phyloP scores from a whole-genome alignment of 2,797 vertebrate species.

The Hydrolagus colliei region DNA sequence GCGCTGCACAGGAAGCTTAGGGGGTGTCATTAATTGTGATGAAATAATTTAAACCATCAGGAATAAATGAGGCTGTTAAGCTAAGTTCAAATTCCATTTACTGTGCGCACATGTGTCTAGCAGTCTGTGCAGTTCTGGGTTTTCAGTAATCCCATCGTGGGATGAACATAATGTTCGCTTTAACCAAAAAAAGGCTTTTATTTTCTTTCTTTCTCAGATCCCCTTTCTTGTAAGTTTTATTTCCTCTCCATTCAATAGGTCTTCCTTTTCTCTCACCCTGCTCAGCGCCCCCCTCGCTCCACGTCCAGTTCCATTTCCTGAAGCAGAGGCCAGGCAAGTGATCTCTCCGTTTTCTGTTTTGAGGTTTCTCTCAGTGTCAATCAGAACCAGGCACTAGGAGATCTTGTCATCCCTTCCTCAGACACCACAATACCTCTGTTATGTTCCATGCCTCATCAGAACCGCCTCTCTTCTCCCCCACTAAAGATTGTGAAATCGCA shows the following conservation, averaged over 20 bases:
- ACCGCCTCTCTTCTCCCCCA: background rate
- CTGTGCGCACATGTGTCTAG: constrained; percentile 66
- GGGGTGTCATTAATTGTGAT: constrained; percentile 98
- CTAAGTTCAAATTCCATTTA: constrained; percentile 79
- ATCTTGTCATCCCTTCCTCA: background rate
- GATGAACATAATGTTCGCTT: background rate
- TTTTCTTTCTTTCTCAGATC: background rate
- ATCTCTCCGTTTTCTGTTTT: background rate
- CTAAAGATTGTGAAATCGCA: background rate
- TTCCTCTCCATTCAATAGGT: background rate
- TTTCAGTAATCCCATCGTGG: background rate
- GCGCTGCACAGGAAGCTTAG: constrained; percentile 73
- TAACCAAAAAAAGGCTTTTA: no score
- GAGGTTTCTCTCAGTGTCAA: background rate
- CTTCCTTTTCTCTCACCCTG: background rate
- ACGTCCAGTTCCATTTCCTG: background rate
- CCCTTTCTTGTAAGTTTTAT: background rate
- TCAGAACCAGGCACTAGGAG: background rate
- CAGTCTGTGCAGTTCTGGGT: constrained; percentile 53
- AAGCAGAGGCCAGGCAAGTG: background rate
- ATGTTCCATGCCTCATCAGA: no score
- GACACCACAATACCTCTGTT: background rate
- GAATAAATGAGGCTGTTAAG: constrained; percentile 97
- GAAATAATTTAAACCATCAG: constrained; percentile 99
- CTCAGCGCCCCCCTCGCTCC: no score